Evolutionary conservation across 2,888 invertebrate genomes (phyloP).

Genomic region (Orthosia gracilis): DNA sequence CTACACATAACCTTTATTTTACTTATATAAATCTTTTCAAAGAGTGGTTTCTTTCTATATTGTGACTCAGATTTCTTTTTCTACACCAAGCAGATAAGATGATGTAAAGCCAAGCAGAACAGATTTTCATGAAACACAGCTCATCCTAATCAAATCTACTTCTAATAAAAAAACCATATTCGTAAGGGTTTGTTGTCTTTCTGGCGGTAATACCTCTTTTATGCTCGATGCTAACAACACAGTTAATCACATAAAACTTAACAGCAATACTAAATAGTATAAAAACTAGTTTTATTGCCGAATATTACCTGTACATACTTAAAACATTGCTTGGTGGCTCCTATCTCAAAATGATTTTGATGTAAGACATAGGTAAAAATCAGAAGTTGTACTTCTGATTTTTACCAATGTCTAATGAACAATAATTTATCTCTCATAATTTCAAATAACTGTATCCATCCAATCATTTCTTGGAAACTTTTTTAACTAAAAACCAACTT

Average conservation of each 20-base stretch:
- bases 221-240: background rate
- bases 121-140: too few relatives aligned
- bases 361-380: too few relatives aligned
- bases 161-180: background rate
- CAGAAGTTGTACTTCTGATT: too few relatives aligned
- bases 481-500: too few relatives aligned
- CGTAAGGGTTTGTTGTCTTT: background rate
- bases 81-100: too few relatives aligned
- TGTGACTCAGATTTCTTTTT: too few relatives aligned
- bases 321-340: slow-evolving; percentile 4
- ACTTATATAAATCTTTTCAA: too few relatives aligned
- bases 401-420: background rate
- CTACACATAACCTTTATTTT: too few relatives aligned
- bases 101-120: too few relatives aligned
- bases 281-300: slow-evolving; percentile 2
- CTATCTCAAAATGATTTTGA: background rate
- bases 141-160: too few relatives aligned
- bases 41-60: too few relatives aligned
- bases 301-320: slow-evolving; percentile 8
- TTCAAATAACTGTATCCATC: background rate
- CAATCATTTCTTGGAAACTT: background rate
- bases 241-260: background rate
- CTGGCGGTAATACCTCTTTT: background rate
- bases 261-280: background rate
- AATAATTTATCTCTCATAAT: background rate